Conservation (phyloP, 1,140 invertebrate genomes). For the Solen grandis region DNA sequence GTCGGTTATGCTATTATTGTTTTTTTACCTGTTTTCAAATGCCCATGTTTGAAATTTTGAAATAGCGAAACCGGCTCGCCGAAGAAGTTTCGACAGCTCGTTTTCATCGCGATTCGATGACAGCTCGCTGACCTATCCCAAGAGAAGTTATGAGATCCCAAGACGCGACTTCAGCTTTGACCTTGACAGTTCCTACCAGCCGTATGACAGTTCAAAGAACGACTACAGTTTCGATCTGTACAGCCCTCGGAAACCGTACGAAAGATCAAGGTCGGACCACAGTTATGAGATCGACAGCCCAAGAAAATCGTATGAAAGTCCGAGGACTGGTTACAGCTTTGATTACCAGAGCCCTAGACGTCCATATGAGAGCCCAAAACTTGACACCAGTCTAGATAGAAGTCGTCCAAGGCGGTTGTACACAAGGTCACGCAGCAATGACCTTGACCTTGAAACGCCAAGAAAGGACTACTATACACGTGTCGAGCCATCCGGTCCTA, state of each 20-base stretch:
- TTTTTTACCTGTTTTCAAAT: too few species aligned
- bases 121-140: neutral
- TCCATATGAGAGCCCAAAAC: neutral
- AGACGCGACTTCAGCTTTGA: neutral
- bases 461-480: neutral
- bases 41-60: too few species aligned
- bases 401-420: neutral
- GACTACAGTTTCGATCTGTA: neutral
- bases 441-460: neutral
- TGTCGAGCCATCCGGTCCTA: slow-evolving; percentile 4
- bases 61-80: too few species aligned
- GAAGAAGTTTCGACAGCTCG: neutral
- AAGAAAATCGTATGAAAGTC: slow-evolving; percentile 20
- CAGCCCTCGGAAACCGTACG: neutral
- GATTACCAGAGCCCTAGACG: too few species aligned
- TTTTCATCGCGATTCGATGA: neutral
- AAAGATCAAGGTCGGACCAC: neutral
- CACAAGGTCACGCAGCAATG: neutral
- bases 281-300: neutral
- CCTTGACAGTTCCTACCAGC: neutral
- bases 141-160: slow-evolving; percentile 16
- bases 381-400: too few species aligned
- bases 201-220: neutral
- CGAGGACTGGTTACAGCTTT: slow-evolving; percentile 1
- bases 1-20: too few species aligned